A percentile compares a stretch with the other conserved stretches of the same genome.
Conservation (phyloP, 2,888 invertebrate species). For the Herminia tarsipennalis region DNA sequence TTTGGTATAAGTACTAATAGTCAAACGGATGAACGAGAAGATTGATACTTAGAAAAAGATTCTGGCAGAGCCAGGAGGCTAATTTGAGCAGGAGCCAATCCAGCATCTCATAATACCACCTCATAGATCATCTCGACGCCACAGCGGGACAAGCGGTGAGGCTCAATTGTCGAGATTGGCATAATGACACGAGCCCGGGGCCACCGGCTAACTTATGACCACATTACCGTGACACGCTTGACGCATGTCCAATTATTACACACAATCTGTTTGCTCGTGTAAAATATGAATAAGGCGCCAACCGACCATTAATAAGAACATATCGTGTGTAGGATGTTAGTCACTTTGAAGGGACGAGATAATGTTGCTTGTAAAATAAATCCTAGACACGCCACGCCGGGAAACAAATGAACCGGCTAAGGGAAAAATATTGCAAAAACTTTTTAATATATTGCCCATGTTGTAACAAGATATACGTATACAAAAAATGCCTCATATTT, state of each 20-base stretch:
- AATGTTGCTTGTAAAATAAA: conserved; percentile 79
- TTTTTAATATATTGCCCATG: conserved; percentile 68
- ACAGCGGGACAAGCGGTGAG: conserved; percentile 49
- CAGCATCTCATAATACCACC: conserved; percentile 67
- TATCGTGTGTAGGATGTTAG: conserved; percentile 65
- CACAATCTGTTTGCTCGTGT: conserved; percentile 76
- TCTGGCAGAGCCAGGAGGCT: conserved; percentile 40
- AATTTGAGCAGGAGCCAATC: conserved; percentile 64
- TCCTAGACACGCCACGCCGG: conserved; percentile 64
- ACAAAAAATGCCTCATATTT: background rate
- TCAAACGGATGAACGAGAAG: conserved; percentile 21
- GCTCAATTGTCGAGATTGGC: conserved; percentile 78
- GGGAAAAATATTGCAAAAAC: conserved; percentile 80
- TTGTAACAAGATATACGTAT: conserved; percentile 60
- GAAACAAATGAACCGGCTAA: conserved; percentile 73
- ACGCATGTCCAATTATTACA: conserved; percentile 83
- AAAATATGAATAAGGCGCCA: conserved; percentile 78
- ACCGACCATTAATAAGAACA: conserved; percentile 69
- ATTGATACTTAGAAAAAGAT: conserved; percentile 34
- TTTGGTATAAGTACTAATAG: conserved; percentile 16
- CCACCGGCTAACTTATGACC: conserved; percentile 76
- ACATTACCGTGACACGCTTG: conserved; percentile 80
- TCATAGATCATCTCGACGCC: conserved; percentile 71
- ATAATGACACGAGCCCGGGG: conserved; percentile 75
- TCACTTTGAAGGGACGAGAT: conserved; percentile 77